These are phyloP conservation scores for Brachionichthys hirsutus DNA, from an alignment of 2,113 vertebrate genomes.

Conservation along the genomic window DNA sequence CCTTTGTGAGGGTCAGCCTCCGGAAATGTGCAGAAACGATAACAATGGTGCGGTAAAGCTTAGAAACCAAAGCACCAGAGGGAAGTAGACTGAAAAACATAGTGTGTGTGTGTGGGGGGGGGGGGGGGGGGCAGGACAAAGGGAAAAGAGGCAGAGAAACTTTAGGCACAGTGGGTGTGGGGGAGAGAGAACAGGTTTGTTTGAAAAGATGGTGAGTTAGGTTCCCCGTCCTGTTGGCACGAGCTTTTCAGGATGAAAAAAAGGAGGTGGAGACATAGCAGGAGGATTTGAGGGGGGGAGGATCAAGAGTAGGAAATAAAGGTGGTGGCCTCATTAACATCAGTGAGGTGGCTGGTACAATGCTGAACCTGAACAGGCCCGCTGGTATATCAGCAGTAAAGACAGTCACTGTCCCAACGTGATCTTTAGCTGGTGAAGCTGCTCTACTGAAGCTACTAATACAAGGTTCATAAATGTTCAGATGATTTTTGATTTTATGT, in stretches of 20 bases:
- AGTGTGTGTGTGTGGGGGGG: not conserved
- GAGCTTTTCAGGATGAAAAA: conserved; percentile 42
- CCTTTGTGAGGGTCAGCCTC: conserved; percentile 49
- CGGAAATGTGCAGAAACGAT: conserved; percentile 65
- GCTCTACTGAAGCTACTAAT: too few species aligned
- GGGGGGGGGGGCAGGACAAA: conserved; percentile 38
- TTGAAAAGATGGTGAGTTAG: conserved; percentile 60
- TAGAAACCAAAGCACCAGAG: conserved; percentile 41
- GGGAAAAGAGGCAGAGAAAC: conserved; percentile 35
- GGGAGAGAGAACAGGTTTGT: conserved; percentile 54
- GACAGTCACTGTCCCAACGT: not conserved
- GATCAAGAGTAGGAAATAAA: conserved; percentile 39
- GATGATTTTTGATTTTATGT: too few species aligned
- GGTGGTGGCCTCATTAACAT: conserved; percentile 37
- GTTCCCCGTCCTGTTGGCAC: conserved; percentile 51
- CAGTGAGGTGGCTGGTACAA: conserved; percentile 22
- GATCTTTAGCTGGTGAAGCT: too few species aligned
- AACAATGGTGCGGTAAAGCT: conserved; percentile 70
- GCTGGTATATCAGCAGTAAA: not conserved
- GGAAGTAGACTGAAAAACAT: conserved; percentile 18
- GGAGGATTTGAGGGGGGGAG: conserved; percentile 16
- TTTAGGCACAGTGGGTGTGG: conserved; percentile 12
- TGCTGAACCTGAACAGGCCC: conserved; percentile 13
- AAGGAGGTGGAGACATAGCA: conserved; percentile 45
- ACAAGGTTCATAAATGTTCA: too few species aligned